Conservation (phyloP, 2,797 vertebrate genomes). For the Poliocrania exsul region DNA sequence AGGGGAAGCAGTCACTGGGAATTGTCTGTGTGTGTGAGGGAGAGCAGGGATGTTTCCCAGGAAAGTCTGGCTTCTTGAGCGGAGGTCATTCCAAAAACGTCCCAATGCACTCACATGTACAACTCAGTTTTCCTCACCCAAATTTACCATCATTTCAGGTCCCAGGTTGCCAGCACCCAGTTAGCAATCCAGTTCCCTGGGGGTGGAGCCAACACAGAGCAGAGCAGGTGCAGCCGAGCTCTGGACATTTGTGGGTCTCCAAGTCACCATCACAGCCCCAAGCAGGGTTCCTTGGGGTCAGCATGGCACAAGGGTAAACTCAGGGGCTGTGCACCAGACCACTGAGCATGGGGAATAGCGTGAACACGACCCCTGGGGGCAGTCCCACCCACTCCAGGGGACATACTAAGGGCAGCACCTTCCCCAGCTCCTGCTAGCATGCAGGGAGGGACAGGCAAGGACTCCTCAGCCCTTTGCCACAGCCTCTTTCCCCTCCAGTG, state of each 20-base stretch:
- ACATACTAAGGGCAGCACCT: background rate
- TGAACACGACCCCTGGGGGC: rapidly evolving
- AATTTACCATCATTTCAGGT: background rate
- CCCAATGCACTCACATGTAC: rapidly evolving
- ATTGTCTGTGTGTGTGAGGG: background rate
- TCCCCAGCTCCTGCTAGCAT: background rate
- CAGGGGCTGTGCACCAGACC: background rate
- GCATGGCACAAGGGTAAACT: background rate
- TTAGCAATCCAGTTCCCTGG: background rate
- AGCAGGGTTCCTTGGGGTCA: background rate
- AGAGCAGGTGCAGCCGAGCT: rapidly evolving
- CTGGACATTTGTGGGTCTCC: rapidly evolving
- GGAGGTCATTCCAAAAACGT: background rate
- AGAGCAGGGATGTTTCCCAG: background rate
- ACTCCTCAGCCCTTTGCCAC: background rate
- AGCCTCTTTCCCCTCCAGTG: background rate
- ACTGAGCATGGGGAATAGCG: rapidly evolving
- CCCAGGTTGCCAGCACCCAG: rapidly evolving
- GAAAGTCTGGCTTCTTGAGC: background rate
- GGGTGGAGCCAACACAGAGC: rapidly evolving
- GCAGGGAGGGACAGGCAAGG: rapidly evolving
- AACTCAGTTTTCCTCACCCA: background rate
- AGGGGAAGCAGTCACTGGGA: background rate
- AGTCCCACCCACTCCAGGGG: background rate
- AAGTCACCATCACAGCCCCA: background rate